phyloP scores from a whole-genome alignment of 2,113 vertebrate genomes.

The Tricholaema leucomelas region DNA sequence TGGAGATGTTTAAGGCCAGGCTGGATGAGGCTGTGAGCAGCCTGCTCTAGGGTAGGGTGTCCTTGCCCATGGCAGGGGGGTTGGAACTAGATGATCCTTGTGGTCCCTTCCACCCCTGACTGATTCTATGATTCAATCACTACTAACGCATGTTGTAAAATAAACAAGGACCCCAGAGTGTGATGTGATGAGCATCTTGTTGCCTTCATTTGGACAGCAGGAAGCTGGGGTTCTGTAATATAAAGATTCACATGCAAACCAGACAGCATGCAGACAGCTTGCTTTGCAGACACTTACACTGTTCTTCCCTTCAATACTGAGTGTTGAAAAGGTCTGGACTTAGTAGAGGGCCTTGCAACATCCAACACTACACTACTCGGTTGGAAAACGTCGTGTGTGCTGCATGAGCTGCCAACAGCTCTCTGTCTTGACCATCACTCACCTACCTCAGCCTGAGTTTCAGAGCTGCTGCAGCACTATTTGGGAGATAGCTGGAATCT shows the following conservation, averaged over 20 bases:
- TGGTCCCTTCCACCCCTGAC: too few relatives aligned
- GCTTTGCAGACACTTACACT: background rate
- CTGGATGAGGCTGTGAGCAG: too few relatives aligned
- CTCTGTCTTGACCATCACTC: background rate
- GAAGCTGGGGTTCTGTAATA: background rate
- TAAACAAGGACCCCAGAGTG: background rate
- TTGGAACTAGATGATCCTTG: too few relatives aligned
- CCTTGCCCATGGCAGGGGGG: too few relatives aligned
- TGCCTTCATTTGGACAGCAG: background rate
- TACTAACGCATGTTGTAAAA: background rate
- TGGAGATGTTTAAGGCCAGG: too few relatives aligned
- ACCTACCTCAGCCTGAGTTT: background rate
- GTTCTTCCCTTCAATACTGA: background rate
- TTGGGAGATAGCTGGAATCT: background rate
- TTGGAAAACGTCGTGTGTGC: background rate
- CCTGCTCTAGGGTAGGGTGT: too few relatives aligned
- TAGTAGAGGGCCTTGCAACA: background rate
- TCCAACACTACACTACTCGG: accelerated
- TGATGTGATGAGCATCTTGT: background rate
- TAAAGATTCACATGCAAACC: background rate
- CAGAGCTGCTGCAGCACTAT: background rate
- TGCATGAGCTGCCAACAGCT: background rate
- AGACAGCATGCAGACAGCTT: background rate
- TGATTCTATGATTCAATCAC: too few relatives aligned
- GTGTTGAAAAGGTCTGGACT: background rate